Percentiles rank a stretch among this genome's conserved stretches.
Conservation (phyloP, 2,888 invertebrate genomes). For the Hipparchia semele region DNA sequence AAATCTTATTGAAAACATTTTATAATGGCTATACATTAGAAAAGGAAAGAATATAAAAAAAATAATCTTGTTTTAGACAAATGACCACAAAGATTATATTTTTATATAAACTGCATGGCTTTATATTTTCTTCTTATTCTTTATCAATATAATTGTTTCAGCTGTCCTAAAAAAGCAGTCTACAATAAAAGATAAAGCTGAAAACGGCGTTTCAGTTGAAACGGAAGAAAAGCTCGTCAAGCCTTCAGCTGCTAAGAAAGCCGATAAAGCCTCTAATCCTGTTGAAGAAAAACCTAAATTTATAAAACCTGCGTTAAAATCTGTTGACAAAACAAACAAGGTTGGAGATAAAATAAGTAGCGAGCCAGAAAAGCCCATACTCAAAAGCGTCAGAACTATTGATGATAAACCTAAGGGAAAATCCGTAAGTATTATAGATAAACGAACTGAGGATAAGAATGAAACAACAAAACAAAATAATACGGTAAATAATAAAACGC, state of each 20-base stretch:
- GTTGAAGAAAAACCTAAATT: constrained; percentile 70
- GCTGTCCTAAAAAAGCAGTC: constrained; percentile 75
- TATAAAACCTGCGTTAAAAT: constrained; percentile 57
- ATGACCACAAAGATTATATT: no score
- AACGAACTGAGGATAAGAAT: constrained; percentile 56
- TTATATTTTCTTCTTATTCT: no score
- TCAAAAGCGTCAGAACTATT: constrained; percentile 70
- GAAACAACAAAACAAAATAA: constrained; percentile 43
- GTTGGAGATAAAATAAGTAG: constrained; percentile 53
- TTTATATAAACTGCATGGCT: no score
- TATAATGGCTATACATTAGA: no score
- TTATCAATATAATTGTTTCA: constrained; percentile 43
- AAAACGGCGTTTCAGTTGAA: constrained; percentile 66
- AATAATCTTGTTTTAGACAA: no score
- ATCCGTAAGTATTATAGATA: constrained; percentile 72
- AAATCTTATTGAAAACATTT: no score
- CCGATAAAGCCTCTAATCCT: constrained; percentile 59
- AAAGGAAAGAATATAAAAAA: no score
- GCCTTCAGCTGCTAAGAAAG: constrained; percentile 69
- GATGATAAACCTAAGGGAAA: constrained; percentile 75
- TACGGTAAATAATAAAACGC: constrained; percentile 44
- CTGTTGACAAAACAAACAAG: constrained; percentile 52
- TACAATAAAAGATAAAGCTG: constrained; percentile 70
- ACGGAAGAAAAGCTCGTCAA: constrained; percentile 72
- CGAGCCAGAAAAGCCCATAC: constrained; percentile 61